Evolutionary conservation across 2,113 vertebrate genomes (phyloP).

Genomic region (Clupea harengus): DNA sequence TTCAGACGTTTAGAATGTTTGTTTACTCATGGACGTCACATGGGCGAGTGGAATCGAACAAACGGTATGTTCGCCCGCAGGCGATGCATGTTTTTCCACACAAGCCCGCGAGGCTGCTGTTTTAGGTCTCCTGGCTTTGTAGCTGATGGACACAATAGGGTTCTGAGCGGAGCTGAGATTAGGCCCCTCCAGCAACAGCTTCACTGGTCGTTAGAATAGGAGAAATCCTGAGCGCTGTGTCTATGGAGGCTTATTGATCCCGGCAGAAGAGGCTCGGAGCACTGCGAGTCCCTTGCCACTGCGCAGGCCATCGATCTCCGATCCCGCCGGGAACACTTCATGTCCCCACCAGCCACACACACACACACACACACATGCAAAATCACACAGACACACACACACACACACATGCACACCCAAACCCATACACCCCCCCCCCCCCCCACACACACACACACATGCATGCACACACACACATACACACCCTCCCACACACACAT

Average conservation of each 20-base stretch:
- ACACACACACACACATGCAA: no score
- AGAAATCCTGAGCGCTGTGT: slow-evolving; percentile 45
- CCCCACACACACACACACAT: no score
- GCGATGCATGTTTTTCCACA: background rate
- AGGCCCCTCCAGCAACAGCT: background rate
- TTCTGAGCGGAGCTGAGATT: background rate
- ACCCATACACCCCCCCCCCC: background rate
- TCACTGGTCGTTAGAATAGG: background rate
- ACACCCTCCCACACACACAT: no score
- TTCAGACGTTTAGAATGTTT: no score
- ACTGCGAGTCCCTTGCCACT: slow-evolving; percentile 43
- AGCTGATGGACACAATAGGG: background rate
- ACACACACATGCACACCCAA: no score
- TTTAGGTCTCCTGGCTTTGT: background rate
- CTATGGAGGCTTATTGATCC: slow-evolving; percentile 59
- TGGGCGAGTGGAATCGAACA: background rate
- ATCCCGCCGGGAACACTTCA: slow-evolving; percentile 49
- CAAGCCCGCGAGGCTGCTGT: background rate
- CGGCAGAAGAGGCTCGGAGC: slow-evolving; percentile 45
- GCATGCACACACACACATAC: no score
- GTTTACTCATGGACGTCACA: background rate
- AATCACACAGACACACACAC: no score
- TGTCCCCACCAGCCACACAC: background rate
- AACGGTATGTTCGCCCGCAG: background rate
- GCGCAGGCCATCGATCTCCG: slow-evolving; percentile 52